Base-by-base conservation (phyloP, 2,888 invertebrate species). In the Arrhopalites spinosus region DNA sequence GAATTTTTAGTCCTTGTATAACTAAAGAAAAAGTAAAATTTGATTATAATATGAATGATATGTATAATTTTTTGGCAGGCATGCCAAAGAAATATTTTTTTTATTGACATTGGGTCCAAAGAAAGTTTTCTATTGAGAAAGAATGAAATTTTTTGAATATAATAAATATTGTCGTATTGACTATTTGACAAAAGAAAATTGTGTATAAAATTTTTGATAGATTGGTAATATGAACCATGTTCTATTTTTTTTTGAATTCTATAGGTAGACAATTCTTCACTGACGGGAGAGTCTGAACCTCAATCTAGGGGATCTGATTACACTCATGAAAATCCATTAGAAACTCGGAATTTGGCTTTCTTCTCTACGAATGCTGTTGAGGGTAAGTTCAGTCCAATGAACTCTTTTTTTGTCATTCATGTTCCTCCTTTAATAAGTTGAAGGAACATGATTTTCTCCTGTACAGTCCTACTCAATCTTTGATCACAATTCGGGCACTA, bases 331-430 rank as follows among this genome's bases (percentile, higher is more conserved):
- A 96, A 97, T 87, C 96, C 96, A 15, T 87, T 96, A 25, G 72
- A 72, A 89, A 96, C 96, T 79, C 95, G 94, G 87, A 96, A 96
- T 86, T 88, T 96, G 86, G 96, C 95, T 79, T 96, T 96, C 88
- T 96, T 96, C 89, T 96, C 96, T 69, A 96, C 96, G 79, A 96
- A 96, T 86, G 96, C 96, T 83, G 95, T 96, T 74, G 96, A 96
- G 88, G 96, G 96, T 85, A 91, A 90, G 81, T 36, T 50, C 8
- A 68, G 1, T 71, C 29, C 17, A 61, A 61, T 53, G 20, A 64
- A 64, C 17, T 61, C 2, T 53, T 47, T n/a, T n/a, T n/a, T n/a
- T n/a, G n/a, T n/a, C n/a, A n/a, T n/a, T n/a, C 25, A 13, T 64
- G 64, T 25, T 7, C 27, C 30, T 29, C 2, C 5, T 68, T 11